Base-by-base conservation (phyloP, 1,140 invertebrate genomes). In the Aphis gossypii region DNA sequence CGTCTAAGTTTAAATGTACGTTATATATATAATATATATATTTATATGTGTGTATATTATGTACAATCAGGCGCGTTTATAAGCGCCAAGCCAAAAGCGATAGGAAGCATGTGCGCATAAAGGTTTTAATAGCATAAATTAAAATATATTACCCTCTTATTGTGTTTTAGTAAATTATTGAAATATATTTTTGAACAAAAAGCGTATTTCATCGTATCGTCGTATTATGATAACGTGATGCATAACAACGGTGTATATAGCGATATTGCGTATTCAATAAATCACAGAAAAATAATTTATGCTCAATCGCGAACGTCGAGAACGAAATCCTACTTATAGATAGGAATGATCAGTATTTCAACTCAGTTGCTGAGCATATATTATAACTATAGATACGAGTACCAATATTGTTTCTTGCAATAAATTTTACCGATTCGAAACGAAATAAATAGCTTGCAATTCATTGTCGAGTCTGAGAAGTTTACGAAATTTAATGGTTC, bases 201-300 rank as follows among this genome's bases (percentile, higher is more conserved):
- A 68, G 30, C 30, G 14, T 4, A n/a, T 18, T n/a, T 68, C 30
- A 11, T 68, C 30, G 60, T 60, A 60, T 60, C 25, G 56, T 60
- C 2, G 23, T 60, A 30, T 30, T 68, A 68, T 14, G 14, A n/a
- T 68, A n/a, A 68, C 3, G 60, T 5, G 11, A 68, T n/a, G 60
- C 30, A n/a, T 14, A n/a, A 68, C 30, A n/a, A n/a, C 11, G 30
- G 60, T 60, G 35, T 35, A 35, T 35, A 35, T 35, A 35, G 35
- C 35, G 35, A 60, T n/a, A 68, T n/a, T 68, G 11, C 30, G 30
- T 5, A 30, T 76, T 76, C 60, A 6, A 76, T n/a, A n/a, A 76
- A 76, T 76, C 60, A 76, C 60, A n/a, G 18, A n/a, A 20, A 76
- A 76, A 76, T 76, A 76, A 76, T 76, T 76, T 76, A 76, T 76